Percentiles rank a stretch among this genome's conserved stretches.
These are phyloP conservation scores for Labroides dimidiatus DNA, from an alignment of 2,797 vertebrate species.

Conservation along the genomic window DNA sequence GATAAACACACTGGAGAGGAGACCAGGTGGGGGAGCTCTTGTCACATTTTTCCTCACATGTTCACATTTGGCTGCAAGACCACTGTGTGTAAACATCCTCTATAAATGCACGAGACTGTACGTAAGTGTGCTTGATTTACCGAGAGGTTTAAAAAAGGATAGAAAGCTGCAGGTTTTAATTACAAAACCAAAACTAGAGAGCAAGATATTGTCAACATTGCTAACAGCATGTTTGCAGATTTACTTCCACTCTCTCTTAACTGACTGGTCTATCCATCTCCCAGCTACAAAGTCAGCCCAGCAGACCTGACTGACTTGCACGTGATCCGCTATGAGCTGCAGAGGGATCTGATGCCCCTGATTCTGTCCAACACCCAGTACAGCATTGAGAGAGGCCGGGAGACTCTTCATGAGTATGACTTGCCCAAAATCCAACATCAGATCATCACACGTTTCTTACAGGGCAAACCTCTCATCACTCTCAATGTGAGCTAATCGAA, in stretches of 20 bases:
- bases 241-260: background rate
- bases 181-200: background rate
- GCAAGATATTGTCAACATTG: background rate
- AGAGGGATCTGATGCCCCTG: conserved; percentile 90
- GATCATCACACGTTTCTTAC: conserved; percentile 89
- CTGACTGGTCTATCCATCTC: conserved; percentile 6
- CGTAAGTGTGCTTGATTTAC: background rate
- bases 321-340: conserved; percentile 91
- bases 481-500: conserved; percentile 81
- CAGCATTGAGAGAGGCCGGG: conserved; percentile 89
- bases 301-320: conserved; percentile 92
- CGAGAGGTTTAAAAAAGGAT: background rate
- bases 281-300: conserved; percentile 90
- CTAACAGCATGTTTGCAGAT: background rate
- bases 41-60: conserved; percentile 46
- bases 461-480: conserved; percentile 91
- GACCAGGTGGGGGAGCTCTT: conserved; percentile 83
- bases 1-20: conserved; percentile 84
- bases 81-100: background rate
- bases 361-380: conserved; percentile 95
- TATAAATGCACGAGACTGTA: background rate
- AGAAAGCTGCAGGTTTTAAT: background rate
- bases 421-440: conserved; percentile 93
- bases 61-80: conserved; percentile 4
- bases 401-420: conserved; percentile 89